phyloP scores from a whole-genome alignment of 2,113 vertebrate genomes.

The Helogale parvula region DNA sequence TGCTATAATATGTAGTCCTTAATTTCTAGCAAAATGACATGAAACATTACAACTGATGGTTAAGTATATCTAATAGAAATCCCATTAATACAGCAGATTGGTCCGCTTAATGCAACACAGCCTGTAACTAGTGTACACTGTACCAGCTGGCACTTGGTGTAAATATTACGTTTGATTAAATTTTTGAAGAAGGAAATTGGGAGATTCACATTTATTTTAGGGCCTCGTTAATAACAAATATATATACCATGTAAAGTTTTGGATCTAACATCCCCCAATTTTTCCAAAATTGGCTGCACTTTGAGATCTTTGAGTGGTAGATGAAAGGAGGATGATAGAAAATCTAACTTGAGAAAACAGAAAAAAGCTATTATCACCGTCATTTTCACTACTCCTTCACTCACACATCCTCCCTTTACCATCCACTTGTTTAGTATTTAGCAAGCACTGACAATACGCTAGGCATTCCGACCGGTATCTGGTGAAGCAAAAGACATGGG shows the following conservation, averaged over 20 bases:
- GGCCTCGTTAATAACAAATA: not conserved
- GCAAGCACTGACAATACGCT: not conserved
- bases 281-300: not conserved
- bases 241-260: not conserved
- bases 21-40: slow-evolving; percentile 16
- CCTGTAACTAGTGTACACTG: not conserved
- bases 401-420: not conserved
- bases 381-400: not conserved
- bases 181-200: not conserved
- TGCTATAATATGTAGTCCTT: not conserved
- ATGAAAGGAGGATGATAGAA: not conserved
- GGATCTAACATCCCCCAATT: not conserved
- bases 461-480: not conserved
- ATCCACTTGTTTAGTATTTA: not conserved
- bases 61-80: not conserved
- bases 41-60: not conserved
- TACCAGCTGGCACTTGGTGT: not conserved
- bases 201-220: not conserved
- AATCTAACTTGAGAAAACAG: not conserved
- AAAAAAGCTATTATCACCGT: not conserved
- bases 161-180: not conserved
- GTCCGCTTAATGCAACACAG: not conserved
- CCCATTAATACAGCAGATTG: not conserved
- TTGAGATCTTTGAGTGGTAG: not conserved
- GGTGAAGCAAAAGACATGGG: not conserved